Percentiles rank a stretch among this genome's conserved stretches.
Conservation (phyloP, 2,113 vertebrate genomes). For the Aegotheles bennettii region DNA sequence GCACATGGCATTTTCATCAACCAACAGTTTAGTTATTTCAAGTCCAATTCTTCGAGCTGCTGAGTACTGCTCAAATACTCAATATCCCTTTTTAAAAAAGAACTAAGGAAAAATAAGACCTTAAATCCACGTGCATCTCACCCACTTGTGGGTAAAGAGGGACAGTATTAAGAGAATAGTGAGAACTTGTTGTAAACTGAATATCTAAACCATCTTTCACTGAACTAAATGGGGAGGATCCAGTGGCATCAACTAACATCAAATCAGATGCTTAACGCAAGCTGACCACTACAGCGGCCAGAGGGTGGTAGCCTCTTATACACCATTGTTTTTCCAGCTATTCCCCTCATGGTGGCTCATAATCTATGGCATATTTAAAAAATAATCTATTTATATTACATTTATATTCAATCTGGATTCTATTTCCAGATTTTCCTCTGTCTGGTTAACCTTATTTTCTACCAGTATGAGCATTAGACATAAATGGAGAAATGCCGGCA, state of each 20-base stretch:
- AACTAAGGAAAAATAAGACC: neutral
- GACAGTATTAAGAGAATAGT: neutral
- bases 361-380: neutral
- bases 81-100: neutral
- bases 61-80: neutral
- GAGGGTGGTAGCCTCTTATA: neutral
- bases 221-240: neutral
- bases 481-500: neutral
- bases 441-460: neutral
- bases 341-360: neutral
- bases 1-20: neutral
- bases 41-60: neutral
- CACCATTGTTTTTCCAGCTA: neutral
- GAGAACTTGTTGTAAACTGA: neutral
- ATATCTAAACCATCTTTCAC: neutral
- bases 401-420: neutral
- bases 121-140: neutral
- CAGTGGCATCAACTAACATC: neutral
- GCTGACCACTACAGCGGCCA: accelerated
- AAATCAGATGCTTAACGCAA: neutral
- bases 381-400: neutral
- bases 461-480: neutral
- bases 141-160: neutral
- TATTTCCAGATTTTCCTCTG: neutral
- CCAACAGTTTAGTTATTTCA: neutral